phyloP scores from a whole-genome alignment of 2,113 vertebrate species.

The Turnix velox region DNA sequence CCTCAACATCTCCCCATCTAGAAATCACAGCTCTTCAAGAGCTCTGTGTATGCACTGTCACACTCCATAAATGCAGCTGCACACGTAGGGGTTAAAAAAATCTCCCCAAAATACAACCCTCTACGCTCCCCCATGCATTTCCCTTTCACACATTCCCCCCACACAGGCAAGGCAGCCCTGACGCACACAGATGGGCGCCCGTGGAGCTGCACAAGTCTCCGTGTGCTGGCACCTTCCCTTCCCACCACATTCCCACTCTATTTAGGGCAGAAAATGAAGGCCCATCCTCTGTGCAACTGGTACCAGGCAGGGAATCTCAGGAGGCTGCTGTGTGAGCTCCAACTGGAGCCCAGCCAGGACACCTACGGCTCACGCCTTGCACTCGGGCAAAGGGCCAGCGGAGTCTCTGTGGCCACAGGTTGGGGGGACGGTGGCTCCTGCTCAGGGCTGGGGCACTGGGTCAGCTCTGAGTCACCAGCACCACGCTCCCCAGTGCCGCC shows the following conservation, averaged over 20 bases:
- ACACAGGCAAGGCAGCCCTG: neutral
- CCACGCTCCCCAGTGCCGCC: neutral
- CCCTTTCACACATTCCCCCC: neutral
- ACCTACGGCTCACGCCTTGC: neutral
- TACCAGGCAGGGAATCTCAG: neutral
- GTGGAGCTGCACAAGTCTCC: neutral
- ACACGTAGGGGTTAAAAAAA: neutral
- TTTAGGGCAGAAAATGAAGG: slow-evolving; percentile 25
- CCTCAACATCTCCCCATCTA: neutral
- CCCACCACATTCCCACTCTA: neutral
- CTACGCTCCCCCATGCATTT: neutral
- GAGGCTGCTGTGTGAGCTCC: slow-evolving; percentile 18
- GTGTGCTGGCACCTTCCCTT: neutral
- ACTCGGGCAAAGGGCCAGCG: neutral
- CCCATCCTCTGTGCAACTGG: neutral
- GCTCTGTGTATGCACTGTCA: neutral
- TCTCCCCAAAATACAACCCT: neutral
- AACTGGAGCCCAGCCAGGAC: slow-evolving; percentile 28
- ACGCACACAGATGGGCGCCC: neutral
- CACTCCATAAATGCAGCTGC: neutral
- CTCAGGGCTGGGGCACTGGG: neutral
- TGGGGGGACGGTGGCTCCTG: neutral
- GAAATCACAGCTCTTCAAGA: neutral
- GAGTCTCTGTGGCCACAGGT: neutral
- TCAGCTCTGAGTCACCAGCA: neutral